Evolutionary conservation across 1,140 invertebrate species (phyloP).

Genomic region (Holcopasites calliopsidis): DNA sequence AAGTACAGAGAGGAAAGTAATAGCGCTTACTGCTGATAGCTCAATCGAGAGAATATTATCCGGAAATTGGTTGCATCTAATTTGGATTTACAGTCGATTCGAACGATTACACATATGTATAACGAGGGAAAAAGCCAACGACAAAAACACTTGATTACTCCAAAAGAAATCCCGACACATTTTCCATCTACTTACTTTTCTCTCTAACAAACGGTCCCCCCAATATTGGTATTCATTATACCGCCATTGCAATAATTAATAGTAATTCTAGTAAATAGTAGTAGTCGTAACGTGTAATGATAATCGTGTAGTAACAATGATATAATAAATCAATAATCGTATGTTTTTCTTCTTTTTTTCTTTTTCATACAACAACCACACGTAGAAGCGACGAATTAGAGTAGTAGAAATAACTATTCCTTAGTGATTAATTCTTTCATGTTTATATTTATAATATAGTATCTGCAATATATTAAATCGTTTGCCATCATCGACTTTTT

Average conservation of each 20-base stretch:
- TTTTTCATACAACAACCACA: slow-evolving; percentile 79
- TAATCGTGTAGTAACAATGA: slow-evolving; percentile 72
- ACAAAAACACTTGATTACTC: background rate
- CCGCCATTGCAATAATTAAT: slow-evolving; percentile 47
- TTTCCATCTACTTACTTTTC: too few relatives aligned
- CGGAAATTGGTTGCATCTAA: slow-evolving; percentile 1
- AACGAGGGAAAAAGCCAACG: slow-evolving; percentile 27
- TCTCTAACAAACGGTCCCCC: background rate
- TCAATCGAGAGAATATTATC: background rate
- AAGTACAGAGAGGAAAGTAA: too few relatives aligned
- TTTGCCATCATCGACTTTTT: slow-evolving; percentile 23
- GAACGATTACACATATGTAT: slow-evolving; percentile 28
- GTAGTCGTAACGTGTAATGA: slow-evolving; percentile 64
- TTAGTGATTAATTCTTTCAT: slow-evolving; percentile 68
- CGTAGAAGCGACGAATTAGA: slow-evolving; percentile 79
- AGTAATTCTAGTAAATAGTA: slow-evolving; percentile 63
- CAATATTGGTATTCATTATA: background rate
- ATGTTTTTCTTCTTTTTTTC: slow-evolving; percentile 50
- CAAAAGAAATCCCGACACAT: too few relatives aligned
- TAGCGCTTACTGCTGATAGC: too few relatives aligned
- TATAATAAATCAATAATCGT: slow-evolving; percentile 73
- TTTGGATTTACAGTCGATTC: slow-evolving; percentile 4
- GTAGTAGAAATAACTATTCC: slow-evolving; percentile 79
- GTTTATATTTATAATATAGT: slow-evolving; percentile 64
- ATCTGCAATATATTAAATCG: slow-evolving; percentile 72